Conservation (phyloP, 2,797 vertebrate genomes). For the Labroides dimidiatus region DNA sequence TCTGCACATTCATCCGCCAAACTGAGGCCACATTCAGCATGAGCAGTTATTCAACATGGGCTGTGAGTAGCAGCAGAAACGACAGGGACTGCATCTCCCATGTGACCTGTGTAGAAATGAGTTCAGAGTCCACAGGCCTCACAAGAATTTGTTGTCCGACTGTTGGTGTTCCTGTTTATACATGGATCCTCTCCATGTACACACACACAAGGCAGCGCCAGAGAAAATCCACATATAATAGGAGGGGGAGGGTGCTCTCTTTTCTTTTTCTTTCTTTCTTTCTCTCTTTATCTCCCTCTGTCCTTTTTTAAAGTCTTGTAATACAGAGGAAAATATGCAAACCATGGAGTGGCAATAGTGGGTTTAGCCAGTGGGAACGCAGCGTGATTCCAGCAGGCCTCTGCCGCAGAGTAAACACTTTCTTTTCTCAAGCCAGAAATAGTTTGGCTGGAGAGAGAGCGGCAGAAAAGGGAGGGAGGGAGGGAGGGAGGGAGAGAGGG, state of each 20-base stretch:
- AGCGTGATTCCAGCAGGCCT: slow-evolving; percentile 82
- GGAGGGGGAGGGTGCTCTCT: slow-evolving; percentile 43
- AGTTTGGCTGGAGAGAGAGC: slow-evolving; percentile 82
- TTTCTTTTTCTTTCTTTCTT: slow-evolving; percentile 48
- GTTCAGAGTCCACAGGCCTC: slow-evolving; percentile 54
- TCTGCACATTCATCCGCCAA: slow-evolving; percentile 39
- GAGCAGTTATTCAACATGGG: slow-evolving; percentile 47
- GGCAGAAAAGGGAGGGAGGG: slow-evolving; percentile 57
- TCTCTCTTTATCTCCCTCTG: slow-evolving; percentile 56
- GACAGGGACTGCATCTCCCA: slow-evolving; percentile 47
- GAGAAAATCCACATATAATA: slow-evolving; percentile 72
- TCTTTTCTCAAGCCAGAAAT: slow-evolving; percentile 87
- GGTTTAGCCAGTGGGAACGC: slow-evolving; percentile 85
- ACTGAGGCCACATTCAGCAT: slow-evolving; percentile 34
- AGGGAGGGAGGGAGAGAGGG: slow-evolving; percentile 48
- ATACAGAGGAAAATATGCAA: slow-evolving; percentile 85
- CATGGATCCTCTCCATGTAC: slow-evolving; percentile 64
- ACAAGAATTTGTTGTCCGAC: slow-evolving; percentile 67
- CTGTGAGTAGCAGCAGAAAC: slow-evolving; percentile 34
- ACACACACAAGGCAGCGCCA: slow-evolving; percentile 14
- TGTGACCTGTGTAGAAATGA: slow-evolving; percentile 65
- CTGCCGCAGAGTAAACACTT: slow-evolving; percentile 87
- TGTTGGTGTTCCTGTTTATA: slow-evolving; percentile 75
- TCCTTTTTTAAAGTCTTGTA: slow-evolving; percentile 80
- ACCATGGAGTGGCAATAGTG: slow-evolving; percentile 84